These are phyloP conservation scores for Enteromius thamalakanensis DNA, from an alignment of 2,797 vertebrate genomes.

Conservation along the genomic window DNA sequence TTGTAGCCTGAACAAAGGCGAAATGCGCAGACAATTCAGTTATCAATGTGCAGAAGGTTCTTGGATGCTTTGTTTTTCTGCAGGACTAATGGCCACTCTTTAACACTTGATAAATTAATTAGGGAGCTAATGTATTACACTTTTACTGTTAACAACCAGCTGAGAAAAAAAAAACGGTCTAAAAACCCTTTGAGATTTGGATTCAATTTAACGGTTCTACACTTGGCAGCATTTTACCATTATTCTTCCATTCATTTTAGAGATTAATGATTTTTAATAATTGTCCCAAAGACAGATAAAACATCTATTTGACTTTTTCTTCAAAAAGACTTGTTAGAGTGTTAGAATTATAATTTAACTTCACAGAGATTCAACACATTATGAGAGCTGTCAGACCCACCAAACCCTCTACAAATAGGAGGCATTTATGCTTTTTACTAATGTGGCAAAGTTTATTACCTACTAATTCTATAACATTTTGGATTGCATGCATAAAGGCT, in stretches of 20 bases:
- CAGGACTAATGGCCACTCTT: conserved; percentile 4
- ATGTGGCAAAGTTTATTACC: background rate
- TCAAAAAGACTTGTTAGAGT: background rate
- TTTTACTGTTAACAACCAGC: background rate
- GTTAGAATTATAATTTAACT: background rate
- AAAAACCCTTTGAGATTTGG: background rate
- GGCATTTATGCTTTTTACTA: background rate
- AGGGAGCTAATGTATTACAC: background rate
- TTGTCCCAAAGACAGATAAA: conserved; percentile 7
- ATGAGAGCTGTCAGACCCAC: background rate
- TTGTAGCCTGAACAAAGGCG: conserved; percentile 9
- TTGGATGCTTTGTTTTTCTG: conserved; percentile 8
- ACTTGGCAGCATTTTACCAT: background rate
- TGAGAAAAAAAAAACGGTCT: background rate
- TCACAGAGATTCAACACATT: background rate
- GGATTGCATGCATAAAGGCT: no score
- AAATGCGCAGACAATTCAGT: conserved; percentile 8
- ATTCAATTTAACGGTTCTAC: background rate
- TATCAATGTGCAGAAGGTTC: conserved; percentile 19
- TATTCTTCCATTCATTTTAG: conserved; percentile 1
- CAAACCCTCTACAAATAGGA: background rate
- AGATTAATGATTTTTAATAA: background rate
- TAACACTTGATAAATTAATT: conserved; percentile 30
- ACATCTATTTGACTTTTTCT: background rate
- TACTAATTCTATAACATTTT: no score